Conservation (phyloP, 2,797 vertebrate species). For the Thripadectes ignobilis region DNA sequence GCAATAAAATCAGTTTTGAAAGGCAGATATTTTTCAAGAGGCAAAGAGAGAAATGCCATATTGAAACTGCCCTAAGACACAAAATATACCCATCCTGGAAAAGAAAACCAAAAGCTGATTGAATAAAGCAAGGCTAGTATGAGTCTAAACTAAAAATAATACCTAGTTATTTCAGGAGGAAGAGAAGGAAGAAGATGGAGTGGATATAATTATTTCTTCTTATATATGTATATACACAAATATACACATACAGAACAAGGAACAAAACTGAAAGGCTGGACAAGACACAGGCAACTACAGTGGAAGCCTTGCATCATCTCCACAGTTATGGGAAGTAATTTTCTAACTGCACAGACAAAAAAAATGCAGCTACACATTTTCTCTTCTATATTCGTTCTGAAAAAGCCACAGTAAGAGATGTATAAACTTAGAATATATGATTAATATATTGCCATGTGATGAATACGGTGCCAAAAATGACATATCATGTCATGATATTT, state of each 20-base stretch:
- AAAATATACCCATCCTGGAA: not conserved
- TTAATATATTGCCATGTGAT: not conserved
- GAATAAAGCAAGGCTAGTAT: not conserved
- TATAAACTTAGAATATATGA: not conserved
- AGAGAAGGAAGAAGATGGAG: fast-evolving
- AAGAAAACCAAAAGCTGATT: not conserved
- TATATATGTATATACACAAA: not conserved
- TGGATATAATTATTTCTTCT: not conserved
- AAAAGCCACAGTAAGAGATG: not conserved
- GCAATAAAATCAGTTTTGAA: not conserved
- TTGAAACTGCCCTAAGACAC: not conserved
- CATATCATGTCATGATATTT: not conserved
- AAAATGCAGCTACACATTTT: not conserved
- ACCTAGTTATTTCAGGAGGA: not conserved
- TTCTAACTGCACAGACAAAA: not conserved
- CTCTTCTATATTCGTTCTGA: not conserved
- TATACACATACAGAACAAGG: not conserved
- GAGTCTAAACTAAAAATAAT: not conserved
- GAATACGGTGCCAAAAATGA: not conserved
- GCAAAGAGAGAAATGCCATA: not conserved
- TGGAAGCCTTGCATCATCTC: not conserved
- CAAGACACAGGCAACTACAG: not conserved
- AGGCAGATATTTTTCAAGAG: not conserved
- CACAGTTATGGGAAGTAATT: not conserved
- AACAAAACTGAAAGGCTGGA: not conserved